A percentile compares a stretch with the other conserved stretches of the same genome.
Conservation (phyloP, 2,113 vertebrate species). For the Hoplias malabaricus region DNA sequence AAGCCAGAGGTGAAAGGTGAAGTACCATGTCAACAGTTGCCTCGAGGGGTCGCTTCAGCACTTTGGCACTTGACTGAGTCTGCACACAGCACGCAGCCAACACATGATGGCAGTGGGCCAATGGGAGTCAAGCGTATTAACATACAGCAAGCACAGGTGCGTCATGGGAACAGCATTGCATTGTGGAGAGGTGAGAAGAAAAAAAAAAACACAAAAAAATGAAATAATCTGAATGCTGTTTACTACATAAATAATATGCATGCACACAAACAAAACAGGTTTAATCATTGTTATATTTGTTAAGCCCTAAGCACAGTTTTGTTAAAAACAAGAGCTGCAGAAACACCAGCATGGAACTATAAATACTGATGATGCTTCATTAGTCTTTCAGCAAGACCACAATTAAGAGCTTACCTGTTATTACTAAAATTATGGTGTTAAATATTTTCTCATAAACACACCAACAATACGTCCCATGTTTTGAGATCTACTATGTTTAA, state of each 20-base stretch:
- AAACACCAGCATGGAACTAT: conserved; percentile 24
- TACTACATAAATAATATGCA: conserved; percentile 99
- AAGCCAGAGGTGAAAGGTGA: conserved; percentile 99
- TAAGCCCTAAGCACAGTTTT: conserved; percentile 22
- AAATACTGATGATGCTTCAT: conserved; percentile 33
- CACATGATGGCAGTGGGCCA: conserved; percentile 99
- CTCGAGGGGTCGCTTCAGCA: conserved; percentile 99
- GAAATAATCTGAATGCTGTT: conserved; percentile 99
- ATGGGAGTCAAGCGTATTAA: conserved; percentile 99
- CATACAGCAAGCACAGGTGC: conserved; percentile 99
- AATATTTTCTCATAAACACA: neutral
- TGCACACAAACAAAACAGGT: conserved; percentile 98
- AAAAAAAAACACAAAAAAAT: conserved; percentile 85
- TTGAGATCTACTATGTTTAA: conserved; percentile 8
- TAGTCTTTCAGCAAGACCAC: conserved; percentile 29
- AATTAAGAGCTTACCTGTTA: neutral
- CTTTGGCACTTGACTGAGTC: conserved; percentile 99
- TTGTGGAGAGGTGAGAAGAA: conserved; percentile 99
- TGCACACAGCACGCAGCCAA: conserved; percentile 99
- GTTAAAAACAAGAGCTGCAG: conserved; percentile 36
- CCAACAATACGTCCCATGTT: neutral
- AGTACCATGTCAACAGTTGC: conserved; percentile 99
- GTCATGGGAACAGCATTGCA: conserved; percentile 99
- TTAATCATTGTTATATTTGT: conserved; percentile 78
- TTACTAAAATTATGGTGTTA: neutral